These are phyloP conservation scores for Dilophus febrilis DNA, from an alignment of 2,888 invertebrate genomes.

Conservation along the genomic window DNA sequence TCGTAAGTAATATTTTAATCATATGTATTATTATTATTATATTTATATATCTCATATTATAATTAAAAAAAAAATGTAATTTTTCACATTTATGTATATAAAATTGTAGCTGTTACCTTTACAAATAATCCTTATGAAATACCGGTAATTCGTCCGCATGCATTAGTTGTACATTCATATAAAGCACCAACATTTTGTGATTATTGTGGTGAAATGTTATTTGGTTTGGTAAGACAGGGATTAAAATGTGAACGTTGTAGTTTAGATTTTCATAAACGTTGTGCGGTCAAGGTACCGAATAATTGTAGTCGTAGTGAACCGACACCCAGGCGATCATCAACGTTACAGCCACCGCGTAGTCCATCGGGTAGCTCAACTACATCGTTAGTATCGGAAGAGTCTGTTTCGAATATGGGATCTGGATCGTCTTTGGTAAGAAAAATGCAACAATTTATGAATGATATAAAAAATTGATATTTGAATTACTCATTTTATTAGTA, in stretches of 20 bases:
- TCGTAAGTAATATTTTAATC: constrained; percentile 40
- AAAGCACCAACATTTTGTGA: constrained; percentile 99
- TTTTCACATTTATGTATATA: background rate
- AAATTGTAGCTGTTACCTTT: constrained; percentile 25
- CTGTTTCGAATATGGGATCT: constrained; percentile 28
- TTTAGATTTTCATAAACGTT: constrained; percentile 95
- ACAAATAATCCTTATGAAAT: constrained; percentile 32
- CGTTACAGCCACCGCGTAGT: constrained; percentile 43
- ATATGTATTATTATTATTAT: background rate
- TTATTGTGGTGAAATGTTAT: constrained; percentile 98
- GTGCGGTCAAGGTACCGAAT: constrained; percentile 91
- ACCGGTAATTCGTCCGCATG: constrained; percentile 67
- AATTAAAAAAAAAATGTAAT: background rate
- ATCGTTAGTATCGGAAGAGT: constrained; percentile 29
- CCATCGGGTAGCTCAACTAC: constrained; percentile 53
- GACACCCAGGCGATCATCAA: constrained; percentile 28
- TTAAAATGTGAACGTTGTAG: constrained; percentile 98
- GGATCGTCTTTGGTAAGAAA: constrained; percentile 64
- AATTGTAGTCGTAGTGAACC: constrained; percentile 59
- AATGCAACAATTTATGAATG: constrained; percentile 41
- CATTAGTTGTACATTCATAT: constrained; percentile 92
- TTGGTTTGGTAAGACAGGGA: constrained; percentile 94
- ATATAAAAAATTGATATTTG: constrained; percentile 23
- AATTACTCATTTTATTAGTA: constrained; percentile 5
- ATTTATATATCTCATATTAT: background rate